Percentiles rank a stretch among this genome's conserved stretches.
These are phyloP conservation scores for Diachrysia chrysitis DNA, from an alignment of 2,888 invertebrate species.

Conservation along the genomic window DNA sequence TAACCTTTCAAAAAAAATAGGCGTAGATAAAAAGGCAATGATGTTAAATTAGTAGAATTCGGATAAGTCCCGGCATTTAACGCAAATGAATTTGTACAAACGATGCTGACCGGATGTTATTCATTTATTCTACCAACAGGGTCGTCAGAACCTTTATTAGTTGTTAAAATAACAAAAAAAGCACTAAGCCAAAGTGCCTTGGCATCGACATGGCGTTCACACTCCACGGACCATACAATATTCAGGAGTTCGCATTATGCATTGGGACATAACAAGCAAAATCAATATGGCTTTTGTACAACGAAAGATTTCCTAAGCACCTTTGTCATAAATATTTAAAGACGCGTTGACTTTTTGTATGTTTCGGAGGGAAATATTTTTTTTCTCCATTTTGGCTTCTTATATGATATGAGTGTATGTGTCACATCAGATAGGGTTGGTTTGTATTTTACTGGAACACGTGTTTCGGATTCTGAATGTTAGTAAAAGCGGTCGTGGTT, in stretches of 20 bases:
- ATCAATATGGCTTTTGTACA: conserved; percentile 84
- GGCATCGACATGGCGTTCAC: conserved; percentile 38
- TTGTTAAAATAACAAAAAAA: conserved; percentile 20
- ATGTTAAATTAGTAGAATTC: too few species aligned
- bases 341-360: conserved; percentile 66
- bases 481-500: neutral
- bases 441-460: conserved; percentile 25
- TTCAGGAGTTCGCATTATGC: conserved; percentile 83
- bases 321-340: conserved; percentile 84
- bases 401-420: conserved; percentile 26
- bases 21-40: too few species aligned
- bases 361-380: conserved; percentile 38
- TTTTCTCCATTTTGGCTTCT: conserved; percentile 20
- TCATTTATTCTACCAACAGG: conserved; percentile 3
- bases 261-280: conserved; percentile 81
- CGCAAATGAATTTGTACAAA: too few species aligned
- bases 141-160: conserved; percentile 13
- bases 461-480: conserved; percentile 12
- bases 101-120: neutral
- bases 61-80: too few species aligned
- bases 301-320: conserved; percentile 76
- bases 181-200: conserved; percentile 44
- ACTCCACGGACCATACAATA: conserved; percentile 75
- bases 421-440: conserved; percentile 26
- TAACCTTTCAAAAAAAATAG: too few species aligned